phyloP scores from a whole-genome alignment of 1,140 invertebrate species.

The Drosophila nasuta region DNA sequence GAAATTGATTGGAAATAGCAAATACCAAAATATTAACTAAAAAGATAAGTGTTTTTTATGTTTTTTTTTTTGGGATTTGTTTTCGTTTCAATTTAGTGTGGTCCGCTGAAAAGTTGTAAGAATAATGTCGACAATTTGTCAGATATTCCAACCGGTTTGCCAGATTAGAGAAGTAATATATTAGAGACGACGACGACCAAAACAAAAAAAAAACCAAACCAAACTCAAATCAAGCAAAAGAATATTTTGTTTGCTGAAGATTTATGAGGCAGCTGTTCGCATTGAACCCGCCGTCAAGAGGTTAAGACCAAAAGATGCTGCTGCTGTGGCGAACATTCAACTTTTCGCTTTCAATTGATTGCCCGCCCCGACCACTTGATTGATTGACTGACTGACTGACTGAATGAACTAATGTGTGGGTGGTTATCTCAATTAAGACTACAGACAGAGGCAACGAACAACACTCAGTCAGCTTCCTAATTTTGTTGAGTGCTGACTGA shows the following conservation, averaged over 20 bases:
- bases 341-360: constrained; percentile 76
- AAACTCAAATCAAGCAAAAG: constrained; percentile 20
- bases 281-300: constrained; percentile 73
- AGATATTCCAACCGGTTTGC: constrained; percentile 54
- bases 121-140: constrained; percentile 75
- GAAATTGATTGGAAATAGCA: constrained; percentile 46
- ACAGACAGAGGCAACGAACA: not conserved
- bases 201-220: constrained; percentile 18
- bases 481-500: constrained; percentile 44
- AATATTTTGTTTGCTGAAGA: constrained; percentile 36
- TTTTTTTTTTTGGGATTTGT: constrained; percentile 9
- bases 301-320: constrained; percentile 67
- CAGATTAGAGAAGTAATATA: constrained; percentile 29
- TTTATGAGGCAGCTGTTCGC: constrained; percentile 68
- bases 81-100: constrained; percentile 34
- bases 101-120: constrained; percentile 32
- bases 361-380: constrained; percentile 46
- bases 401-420: constrained; percentile 41
- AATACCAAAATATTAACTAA: constrained; percentile 20
- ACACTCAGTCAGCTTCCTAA: constrained; percentile 41
- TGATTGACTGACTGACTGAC: constrained; percentile 33
- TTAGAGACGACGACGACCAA: not conserved
- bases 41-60: constrained; percentile 17
- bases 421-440: constrained; percentile 66
- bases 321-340: constrained; percentile 48